phyloP scores from a whole-genome alignment of 2,797 vertebrate genomes.

The Hapalemur alaotrensis region DNA sequence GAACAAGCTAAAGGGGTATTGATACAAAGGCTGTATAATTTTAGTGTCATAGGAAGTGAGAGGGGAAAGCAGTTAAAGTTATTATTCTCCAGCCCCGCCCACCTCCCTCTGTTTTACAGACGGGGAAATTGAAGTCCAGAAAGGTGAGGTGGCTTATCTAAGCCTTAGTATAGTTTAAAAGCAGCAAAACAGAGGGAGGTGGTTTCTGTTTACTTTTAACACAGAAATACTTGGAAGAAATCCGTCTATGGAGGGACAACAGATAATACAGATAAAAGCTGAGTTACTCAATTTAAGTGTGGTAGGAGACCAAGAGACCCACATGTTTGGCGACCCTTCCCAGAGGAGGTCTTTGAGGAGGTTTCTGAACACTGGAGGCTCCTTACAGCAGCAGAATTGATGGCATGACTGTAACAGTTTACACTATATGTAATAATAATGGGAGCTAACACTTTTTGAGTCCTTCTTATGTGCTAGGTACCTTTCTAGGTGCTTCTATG shows the following conservation, averaged over 20 bases:
- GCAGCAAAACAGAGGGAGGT: not conserved
- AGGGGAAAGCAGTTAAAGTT: not conserved
- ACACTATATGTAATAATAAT: not conserved
- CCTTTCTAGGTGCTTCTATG: not conserved
- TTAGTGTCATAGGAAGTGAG: not conserved
- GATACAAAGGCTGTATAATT: not conserved
- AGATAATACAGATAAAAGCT: not conserved
- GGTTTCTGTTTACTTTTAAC: not conserved
- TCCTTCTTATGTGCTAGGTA: not conserved
- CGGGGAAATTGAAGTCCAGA: not conserved
- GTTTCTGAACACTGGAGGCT: not conserved
- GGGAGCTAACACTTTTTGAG: not conserved
- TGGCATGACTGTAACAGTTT: rapidly evolving
- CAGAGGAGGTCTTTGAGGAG: not conserved
- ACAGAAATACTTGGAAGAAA: not conserved
- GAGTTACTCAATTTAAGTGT: not conserved
- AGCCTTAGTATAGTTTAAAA: not conserved
- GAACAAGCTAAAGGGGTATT: not conserved
- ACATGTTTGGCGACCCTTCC: rapidly evolving
- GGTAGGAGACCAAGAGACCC: too few relatives aligned
- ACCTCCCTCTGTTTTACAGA: not conserved
- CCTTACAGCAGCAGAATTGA: not conserved
- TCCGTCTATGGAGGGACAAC: not conserved
- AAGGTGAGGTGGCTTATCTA: not conserved
- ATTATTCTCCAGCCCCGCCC: not conserved